Evolutionary conservation across 1,140 invertebrate genomes (phyloP).

Genomic region (Drosophila setifemur): DNA sequence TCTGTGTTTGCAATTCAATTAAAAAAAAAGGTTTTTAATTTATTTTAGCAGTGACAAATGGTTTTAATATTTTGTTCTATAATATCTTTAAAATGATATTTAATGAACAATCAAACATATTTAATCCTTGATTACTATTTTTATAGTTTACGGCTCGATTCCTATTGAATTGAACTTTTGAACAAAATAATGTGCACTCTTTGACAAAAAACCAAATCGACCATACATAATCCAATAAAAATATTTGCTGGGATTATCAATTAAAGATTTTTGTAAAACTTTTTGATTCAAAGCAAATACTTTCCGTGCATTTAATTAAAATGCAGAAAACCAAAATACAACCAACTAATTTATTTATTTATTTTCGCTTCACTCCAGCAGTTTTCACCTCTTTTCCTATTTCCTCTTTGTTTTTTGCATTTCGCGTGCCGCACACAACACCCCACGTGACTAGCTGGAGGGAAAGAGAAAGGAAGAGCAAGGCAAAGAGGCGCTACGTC

Average conservation of each 20-base stretch:
- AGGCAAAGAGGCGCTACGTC: slow-evolving; percentile 12
- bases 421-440: slow-evolving; percentile 60
- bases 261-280: background rate
- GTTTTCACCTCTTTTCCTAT: background rate
- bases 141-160: too few relatives aligned
- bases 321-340: slow-evolving; percentile 3
- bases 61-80: too few relatives aligned
- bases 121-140: too few relatives aligned
- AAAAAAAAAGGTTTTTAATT: background rate
- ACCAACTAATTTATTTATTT: slow-evolving; percentile 29
- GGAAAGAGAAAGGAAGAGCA: background rate
- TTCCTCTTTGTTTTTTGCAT: slow-evolving; percentile 13
- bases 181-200: too few relatives aligned
- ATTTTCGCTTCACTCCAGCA: slow-evolving; percentile 38
- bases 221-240: too few relatives aligned
- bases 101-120: too few relatives aligned
- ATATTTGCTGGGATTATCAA: background rate
- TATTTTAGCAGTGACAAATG: too few relatives aligned
- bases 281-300: background rate
- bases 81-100: too few relatives aligned
- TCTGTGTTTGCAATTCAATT: background rate
- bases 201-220: too few relatives aligned
- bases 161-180: too few relatives aligned
- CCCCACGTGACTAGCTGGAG: slow-evolving; percentile 51
- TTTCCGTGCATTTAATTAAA: slow-evolving; percentile 1